Conservation (phyloP, 2,113 vertebrate genomes). For the Oryzias celebensis region DNA sequence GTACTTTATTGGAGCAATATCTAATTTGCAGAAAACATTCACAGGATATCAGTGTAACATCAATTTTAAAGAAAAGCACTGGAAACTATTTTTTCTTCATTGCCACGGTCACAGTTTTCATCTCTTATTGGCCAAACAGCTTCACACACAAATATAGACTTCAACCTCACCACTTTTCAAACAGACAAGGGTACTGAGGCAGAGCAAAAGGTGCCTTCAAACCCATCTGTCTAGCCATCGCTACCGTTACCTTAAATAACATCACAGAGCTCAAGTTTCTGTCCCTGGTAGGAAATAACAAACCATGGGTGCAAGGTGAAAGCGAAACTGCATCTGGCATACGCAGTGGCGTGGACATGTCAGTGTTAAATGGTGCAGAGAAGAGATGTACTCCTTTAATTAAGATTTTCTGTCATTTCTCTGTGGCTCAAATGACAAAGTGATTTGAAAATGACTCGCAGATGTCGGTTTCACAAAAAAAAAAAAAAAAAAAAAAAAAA, state of each 20-base stretch:
- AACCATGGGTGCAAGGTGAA: constrained; percentile 10
- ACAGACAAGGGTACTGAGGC: constrained; percentile 10
- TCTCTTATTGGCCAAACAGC: constrained; percentile 2
- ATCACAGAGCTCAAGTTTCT: background rate
- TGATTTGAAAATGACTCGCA: constrained; percentile 25
- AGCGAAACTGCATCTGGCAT: constrained; percentile 8
- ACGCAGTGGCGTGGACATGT: constrained; percentile 7
- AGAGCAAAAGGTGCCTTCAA: constrained; percentile 11
- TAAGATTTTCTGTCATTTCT: constrained; percentile 14
- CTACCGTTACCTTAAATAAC: background rate
- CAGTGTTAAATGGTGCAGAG: constrained; percentile 32
- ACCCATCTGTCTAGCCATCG: constrained; percentile 21
- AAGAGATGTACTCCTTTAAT: constrained; percentile 9
- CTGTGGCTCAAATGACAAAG: constrained; percentile 21
- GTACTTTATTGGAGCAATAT: too few relatives aligned
- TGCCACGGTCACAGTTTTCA: constrained; percentile 20
- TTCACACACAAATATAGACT: constrained; percentile 4
- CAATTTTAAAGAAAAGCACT: too few relatives aligned
- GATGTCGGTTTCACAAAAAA: constrained; percentile 2
- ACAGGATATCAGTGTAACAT: background rate
- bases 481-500: too few relatives aligned
- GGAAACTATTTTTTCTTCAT: too few relatives aligned
- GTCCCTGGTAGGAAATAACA: constrained; percentile 6
- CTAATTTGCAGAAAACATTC: background rate
- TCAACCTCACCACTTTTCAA: constrained; percentile 5